phyloP scores from a whole-genome alignment of 2,797 vertebrate genomes.

The Tokudaia muenninki region DNA sequence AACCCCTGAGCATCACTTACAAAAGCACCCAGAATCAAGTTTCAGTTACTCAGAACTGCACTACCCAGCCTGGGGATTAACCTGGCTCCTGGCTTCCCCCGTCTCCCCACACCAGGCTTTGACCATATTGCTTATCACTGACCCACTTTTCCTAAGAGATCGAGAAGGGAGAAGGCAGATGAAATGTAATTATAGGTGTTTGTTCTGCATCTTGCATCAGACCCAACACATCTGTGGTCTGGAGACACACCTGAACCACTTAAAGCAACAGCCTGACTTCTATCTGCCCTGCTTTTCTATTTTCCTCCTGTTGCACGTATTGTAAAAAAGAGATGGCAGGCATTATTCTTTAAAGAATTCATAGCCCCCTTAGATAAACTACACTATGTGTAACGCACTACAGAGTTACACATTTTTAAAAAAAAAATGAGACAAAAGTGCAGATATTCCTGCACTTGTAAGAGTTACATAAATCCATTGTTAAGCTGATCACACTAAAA shows the following conservation, averaged over 20 bases:
- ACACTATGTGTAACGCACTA: not conserved
- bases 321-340: not conserved
- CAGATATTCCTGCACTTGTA: not conserved
- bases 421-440: not conserved
- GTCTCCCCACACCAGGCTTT: not conserved
- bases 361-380: not conserved
- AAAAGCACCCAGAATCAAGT: not conserved
- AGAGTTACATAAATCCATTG: not conserved
- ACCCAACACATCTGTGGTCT: constrained; percentile 30
- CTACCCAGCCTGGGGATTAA: not conserved
- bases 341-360: constrained; percentile 13
- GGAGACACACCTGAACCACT: constrained; percentile 37
- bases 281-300: not conserved
- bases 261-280: constrained; percentile 21
- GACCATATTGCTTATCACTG: not conserved
- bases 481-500: not conserved
- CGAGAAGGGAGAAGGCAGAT: not conserved
- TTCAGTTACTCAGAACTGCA: not conserved
- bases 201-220: constrained; percentile 40
- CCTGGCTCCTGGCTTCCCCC: not conserved
- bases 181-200: constrained; percentile 33
- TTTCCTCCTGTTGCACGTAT: not conserved
- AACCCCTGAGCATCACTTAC: not conserved
- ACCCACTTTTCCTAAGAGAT: constrained; percentile 33
- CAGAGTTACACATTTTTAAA: not conserved